These are phyloP conservation scores for Diplolepis rosae DNA, from an alignment of 2,888 invertebrate genomes.

Conservation along the genomic window DNA sequence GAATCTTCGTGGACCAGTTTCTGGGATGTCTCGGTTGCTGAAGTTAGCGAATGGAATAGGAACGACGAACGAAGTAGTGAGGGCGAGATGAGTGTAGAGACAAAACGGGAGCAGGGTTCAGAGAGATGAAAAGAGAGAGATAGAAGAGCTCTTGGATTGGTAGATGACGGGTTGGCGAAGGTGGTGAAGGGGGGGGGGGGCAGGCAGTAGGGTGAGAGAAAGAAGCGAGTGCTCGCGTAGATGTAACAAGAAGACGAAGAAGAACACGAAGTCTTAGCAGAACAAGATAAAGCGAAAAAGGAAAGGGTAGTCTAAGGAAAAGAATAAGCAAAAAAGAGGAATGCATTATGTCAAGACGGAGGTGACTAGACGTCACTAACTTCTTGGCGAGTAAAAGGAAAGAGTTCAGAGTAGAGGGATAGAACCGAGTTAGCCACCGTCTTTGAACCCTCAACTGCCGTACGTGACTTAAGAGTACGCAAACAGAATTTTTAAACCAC, in stretches of 20 bases:
- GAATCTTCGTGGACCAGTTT: neutral
- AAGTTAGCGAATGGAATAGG: neutral
- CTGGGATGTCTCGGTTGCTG: neutral
- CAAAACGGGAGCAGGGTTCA: slow-evolving; percentile 1
- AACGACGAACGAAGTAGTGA: neutral
- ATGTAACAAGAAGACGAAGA: neutral
- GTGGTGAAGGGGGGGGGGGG: too few species aligned
- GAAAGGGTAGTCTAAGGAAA: neutral
- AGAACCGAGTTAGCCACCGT: slow-evolving; percentile 20
- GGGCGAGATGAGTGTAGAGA: neutral
- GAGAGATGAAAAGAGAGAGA: neutral
- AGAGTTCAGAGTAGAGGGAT: neutral
- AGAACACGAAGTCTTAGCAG: neutral
- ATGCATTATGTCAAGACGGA: slow-evolving; percentile 28
- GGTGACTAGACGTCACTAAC: slow-evolving; percentile 55
- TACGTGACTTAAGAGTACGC: slow-evolving; percentile 36
- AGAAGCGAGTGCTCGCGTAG: neutral
- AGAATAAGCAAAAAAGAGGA: neutral
- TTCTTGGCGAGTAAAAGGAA: slow-evolving; percentile 35
- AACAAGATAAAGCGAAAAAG: neutral
- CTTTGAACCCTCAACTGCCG: slow-evolving; percentile 36
- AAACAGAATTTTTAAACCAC: slow-evolving; percentile 37
- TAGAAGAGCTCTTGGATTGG: neutral
- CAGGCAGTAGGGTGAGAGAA: too few species aligned
- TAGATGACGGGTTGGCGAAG: too few species aligned